Conservation (phyloP, 2,797 vertebrate genomes). For the Natrix natrix region DNA sequence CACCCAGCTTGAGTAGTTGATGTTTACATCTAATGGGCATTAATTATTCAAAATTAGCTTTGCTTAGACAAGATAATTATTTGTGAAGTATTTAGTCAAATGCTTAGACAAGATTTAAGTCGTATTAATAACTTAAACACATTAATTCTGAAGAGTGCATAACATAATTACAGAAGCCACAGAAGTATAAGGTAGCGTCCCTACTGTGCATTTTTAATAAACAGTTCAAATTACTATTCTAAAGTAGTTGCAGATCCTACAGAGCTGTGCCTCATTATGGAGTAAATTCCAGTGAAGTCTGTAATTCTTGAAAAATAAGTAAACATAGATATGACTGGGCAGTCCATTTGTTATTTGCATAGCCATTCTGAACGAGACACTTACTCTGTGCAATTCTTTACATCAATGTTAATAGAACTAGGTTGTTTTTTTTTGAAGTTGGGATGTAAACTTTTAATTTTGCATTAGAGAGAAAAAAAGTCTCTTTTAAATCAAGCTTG, state of each 20-base stretch:
- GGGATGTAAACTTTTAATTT: background rate
- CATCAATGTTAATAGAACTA: background rate
- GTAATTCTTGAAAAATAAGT: background rate
- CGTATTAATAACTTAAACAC: background rate
- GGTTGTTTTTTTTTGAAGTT: background rate
- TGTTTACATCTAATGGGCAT: background rate
- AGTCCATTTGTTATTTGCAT: background rate
- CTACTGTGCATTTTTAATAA: background rate
- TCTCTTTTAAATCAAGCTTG: background rate
- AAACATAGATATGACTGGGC: rapidly evolving
- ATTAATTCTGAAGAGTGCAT: background rate
- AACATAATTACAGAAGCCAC: background rate
- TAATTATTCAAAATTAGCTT: slow-evolving; percentile 1
- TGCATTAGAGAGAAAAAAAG: background rate
- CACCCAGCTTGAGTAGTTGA: background rate
- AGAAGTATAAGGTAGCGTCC: background rate
- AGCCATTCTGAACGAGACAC: background rate
- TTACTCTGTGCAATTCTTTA: background rate
- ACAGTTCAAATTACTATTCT: background rate
- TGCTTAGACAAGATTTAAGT: background rate
- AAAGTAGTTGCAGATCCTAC: background rate
- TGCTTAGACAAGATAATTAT: background rate
- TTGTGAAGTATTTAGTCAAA: background rate
- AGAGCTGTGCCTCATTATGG: background rate
- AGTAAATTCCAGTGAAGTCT: background rate